These are phyloP conservation scores for Protonibea diacanthus DNA, from an alignment of 2,797 vertebrate genomes.

Conservation along the genomic window DNA sequence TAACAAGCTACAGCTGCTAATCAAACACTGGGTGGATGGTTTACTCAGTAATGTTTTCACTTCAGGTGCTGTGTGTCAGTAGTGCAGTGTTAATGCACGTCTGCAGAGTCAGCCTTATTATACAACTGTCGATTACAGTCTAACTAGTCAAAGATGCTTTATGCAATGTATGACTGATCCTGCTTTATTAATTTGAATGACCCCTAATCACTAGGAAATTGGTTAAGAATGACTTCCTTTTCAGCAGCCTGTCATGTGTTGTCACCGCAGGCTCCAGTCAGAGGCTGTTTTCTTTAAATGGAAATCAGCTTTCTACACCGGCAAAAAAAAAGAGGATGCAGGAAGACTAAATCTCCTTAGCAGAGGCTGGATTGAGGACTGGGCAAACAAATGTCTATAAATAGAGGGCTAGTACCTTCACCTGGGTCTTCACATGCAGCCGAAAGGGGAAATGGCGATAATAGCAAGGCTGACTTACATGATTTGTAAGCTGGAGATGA, in stretches of 20 bases:
- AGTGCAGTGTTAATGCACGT: not conserved
- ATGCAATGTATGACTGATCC: not conserved
- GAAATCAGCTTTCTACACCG: slow-evolving; percentile 58
- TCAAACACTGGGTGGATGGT: slow-evolving; percentile 6
- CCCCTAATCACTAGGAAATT: not conserved
- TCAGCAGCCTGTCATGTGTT: not conserved
- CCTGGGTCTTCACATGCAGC: slow-evolving; percentile 48
- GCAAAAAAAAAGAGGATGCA: slow-evolving; percentile 27
- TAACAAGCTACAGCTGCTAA: not conserved
- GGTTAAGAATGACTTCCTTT: not conserved
- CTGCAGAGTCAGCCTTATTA: slow-evolving; percentile 22
- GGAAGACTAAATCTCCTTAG: slow-evolving; percentile 69
- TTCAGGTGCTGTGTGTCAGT: slow-evolving; percentile 28
- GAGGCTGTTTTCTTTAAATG: slow-evolving; percentile 66
- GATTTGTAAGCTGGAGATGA: slow-evolving; percentile 52
- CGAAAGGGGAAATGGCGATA: slow-evolving; percentile 7
- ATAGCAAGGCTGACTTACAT: slow-evolving; percentile 17
- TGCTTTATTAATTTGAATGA: not conserved
- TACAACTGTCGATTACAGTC: not conserved
- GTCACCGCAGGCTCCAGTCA: slow-evolving; percentile 1
- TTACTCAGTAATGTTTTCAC: slow-evolving; percentile 26
- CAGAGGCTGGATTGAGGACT: slow-evolving; percentile 40
- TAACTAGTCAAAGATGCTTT: not conserved
- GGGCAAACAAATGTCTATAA: slow-evolving; percentile 68
- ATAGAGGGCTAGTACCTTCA: slow-evolving; percentile 61